These are phyloP conservation scores for Macquaria australasica DNA, from an alignment of 2,113 vertebrate genomes.

Conservation along the genomic window DNA sequence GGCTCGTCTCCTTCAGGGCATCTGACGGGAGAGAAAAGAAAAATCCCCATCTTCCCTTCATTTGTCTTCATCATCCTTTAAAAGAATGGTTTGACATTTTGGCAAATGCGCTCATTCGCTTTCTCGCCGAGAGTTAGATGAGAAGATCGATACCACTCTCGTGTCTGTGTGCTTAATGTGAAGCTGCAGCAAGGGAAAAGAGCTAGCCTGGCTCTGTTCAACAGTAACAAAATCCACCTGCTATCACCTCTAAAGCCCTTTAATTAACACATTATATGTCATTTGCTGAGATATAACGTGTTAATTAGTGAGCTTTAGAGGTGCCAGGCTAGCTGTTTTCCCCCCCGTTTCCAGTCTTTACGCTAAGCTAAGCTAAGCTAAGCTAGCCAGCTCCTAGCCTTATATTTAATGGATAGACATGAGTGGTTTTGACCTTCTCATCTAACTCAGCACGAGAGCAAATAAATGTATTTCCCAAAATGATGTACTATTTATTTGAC, in stretches of 20 bases:
- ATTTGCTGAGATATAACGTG: no score
- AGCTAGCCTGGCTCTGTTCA: background rate
- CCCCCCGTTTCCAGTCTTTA: background rate
- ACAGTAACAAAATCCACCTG: background rate
- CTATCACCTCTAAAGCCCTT: background rate
- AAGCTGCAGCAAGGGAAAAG: background rate
- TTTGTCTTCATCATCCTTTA: slow-evolving; percentile 49
- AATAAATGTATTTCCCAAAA: background rate
- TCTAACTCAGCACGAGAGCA: background rate
- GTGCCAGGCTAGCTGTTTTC: background rate
- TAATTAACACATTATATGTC: background rate
- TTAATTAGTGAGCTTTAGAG: background rate
- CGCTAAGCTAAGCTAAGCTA: background rate
- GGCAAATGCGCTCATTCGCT: background rate
- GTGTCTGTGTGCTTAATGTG: background rate
- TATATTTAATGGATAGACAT: background rate
- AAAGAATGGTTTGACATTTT: slow-evolving; percentile 24
- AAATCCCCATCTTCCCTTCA: slow-evolving; percentile 55
- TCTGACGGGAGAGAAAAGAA: slow-evolving; percentile 53
- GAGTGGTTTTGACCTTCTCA: background rate
- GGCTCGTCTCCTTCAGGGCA: slow-evolving; percentile 55
- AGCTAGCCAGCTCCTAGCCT: background rate
- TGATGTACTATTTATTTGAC: background rate
- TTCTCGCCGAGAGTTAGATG: background rate
- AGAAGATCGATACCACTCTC: background rate